These are phyloP conservation scores for Linnaemya vulpina DNA, from an alignment of 2,888 invertebrate genomes.

Conservation along the genomic window DNA sequence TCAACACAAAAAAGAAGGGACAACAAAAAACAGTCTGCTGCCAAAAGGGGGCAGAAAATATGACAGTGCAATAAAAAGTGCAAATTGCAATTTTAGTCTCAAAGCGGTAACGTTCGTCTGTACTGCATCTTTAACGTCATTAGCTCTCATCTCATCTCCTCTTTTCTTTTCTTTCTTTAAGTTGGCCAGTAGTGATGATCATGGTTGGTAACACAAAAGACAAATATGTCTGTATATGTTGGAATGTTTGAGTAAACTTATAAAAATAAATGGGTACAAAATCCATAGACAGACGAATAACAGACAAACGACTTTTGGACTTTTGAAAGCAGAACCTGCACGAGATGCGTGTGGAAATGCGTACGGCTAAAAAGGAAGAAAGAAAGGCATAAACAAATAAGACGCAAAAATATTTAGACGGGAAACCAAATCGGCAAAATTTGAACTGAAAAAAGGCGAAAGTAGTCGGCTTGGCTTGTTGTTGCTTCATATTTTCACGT, in stretches of 20 bases:
- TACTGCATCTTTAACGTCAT: slow-evolving; percentile 27
- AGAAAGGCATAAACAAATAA: not conserved
- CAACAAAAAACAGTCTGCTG: too few species aligned
- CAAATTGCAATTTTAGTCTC: too few species aligned
- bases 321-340: slow-evolving; percentile 45
- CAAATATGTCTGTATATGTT: not conserved
- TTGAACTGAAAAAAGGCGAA: slow-evolving; percentile 62
- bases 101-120: not conserved
- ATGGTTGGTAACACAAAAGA: slow-evolving; percentile 18
- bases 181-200: slow-evolving; percentile 58
- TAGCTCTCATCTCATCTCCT: slow-evolving; percentile 1
- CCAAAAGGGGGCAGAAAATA: too few species aligned
- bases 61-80: too few species aligned
- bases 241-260: slow-evolving; percentile 56
- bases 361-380: slow-evolving; percentile 8
- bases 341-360: not conserved
- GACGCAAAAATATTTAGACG: slow-evolving; percentile 22
- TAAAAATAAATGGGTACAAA: slow-evolving; percentile 32
- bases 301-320: slow-evolving; percentile 55
- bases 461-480: slow-evolving; percentile 47
- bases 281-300: slow-evolving; percentile 9
- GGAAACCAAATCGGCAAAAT: slow-evolving; percentile 37
- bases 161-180: too few species aligned
- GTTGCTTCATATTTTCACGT: slow-evolving; percentile 52
- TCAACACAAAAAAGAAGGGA: too few species aligned